A percentile compares a stretch with the other conserved stretches of the same genome.
Evolutionary conservation across 1,140 invertebrate genomes (phyloP).

Genomic region (Zaprionus nigranus): DNA sequence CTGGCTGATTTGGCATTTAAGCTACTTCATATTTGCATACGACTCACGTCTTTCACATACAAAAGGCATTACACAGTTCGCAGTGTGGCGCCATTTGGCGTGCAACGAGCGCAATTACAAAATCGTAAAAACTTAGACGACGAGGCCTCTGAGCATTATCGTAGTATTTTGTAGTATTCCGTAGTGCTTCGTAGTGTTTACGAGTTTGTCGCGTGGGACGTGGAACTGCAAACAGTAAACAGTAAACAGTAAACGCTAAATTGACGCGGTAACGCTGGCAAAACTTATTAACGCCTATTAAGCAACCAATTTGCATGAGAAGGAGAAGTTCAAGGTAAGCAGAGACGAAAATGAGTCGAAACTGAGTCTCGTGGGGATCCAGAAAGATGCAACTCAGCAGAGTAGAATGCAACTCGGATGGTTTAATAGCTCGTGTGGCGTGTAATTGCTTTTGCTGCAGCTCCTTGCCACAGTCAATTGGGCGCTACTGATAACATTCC

Average conservation of each 20-base stretch:
- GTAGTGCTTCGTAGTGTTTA: constrained; percentile 43
- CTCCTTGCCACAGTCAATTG: constrained; percentile 44
- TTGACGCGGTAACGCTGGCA: constrained; percentile 48
- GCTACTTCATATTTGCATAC: constrained; percentile 33
- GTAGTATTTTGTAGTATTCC: constrained; percentile 7
- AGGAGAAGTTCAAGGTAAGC: constrained; percentile 69
- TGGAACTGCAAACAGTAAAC: constrained; percentile 47
- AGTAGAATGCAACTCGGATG: constrained; percentile 25
- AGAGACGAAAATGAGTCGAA: constrained; percentile 23
- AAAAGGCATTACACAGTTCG: constrained; percentile 51
- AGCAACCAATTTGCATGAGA: constrained; percentile 59
- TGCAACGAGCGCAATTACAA: constrained; percentile 53
- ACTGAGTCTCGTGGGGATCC: not conserved
- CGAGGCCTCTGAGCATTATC: not conserved
- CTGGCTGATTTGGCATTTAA: constrained; percentile 14
- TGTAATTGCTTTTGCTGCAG: constrained; percentile 67
- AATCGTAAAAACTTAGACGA: constrained; percentile 54
- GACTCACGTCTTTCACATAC: constrained; percentile 38
- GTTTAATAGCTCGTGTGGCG: constrained; percentile 35
- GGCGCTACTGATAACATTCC: constrained; percentile 66
- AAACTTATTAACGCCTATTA: constrained; percentile 72
- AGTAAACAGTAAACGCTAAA: constrained; percentile 64
- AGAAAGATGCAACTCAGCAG: constrained; percentile 7
- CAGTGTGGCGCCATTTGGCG: constrained; percentile 31
- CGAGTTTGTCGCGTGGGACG: constrained; percentile 64